Conservation (phyloP, 92 coral and sea anemone species). For the Palythoa heliodiscus region DNA sequence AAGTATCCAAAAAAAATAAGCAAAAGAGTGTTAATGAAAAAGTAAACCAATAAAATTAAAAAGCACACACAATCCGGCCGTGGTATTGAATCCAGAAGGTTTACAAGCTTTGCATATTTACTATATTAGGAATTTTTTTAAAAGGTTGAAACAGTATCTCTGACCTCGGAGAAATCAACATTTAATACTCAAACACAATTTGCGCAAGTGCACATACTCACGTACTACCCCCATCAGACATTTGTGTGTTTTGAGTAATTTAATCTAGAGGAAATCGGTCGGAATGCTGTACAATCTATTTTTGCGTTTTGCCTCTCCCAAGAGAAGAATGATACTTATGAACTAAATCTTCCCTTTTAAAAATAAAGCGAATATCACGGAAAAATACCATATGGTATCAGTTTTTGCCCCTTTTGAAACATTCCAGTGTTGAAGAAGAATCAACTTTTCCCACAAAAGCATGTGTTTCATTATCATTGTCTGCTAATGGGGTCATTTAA, state of each 20-base stretch:
- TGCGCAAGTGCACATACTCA: too few species aligned
- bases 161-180: too few species aligned
- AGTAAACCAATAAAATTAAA: too few species aligned
- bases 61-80: too few species aligned
- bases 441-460: neutral
- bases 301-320: conserved; percentile 28
- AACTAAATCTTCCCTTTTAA: neutral
- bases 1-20: too few species aligned
- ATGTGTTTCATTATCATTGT: neutral
- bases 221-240: neutral
- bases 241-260: conserved; percentile 9
- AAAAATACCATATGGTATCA: neutral
- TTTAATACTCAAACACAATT: too few species aligned
- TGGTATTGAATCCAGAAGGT: too few species aligned
- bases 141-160: too few species aligned
- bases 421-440: neutral
- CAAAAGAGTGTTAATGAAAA: too few species aligned
- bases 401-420: neutral
- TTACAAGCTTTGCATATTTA: too few species aligned
- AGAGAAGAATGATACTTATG: conserved; percentile 17
- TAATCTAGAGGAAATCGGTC: conserved; percentile 1
- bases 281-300: neutral
- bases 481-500: neutral
- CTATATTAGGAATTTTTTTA: too few species aligned
- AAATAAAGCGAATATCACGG: neutral